Base-by-base conservation (phyloP, 1,140 invertebrate genomes). In the Lycorma delicatula region DNA sequence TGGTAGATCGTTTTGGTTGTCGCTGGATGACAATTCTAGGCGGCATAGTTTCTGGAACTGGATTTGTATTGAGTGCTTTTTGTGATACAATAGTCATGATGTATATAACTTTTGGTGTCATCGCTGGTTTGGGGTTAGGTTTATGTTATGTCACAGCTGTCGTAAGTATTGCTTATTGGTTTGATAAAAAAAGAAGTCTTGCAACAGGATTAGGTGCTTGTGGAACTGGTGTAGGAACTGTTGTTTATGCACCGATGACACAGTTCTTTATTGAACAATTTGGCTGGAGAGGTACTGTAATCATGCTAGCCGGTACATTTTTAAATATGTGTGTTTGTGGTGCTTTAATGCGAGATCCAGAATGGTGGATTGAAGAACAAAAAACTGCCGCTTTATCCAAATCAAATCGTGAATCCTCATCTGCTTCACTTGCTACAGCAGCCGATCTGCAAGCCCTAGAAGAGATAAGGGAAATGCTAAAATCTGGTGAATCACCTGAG, bases 161-260 rank as follows among this genome's bases (percentile, higher is more conserved):
- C 1, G 93, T 97, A 1, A 85, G 83, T 28, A 94, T 98, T 50
- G 93, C 93, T 11, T 95, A 92, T 68, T 98, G 96, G 81, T 98
- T 98, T 70, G 94, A 98, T 63, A 89, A 91, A 66, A 89, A 86
- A 66, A 78, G 93, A 23, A 92, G 89, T 11, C 76, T 98, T 41
- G 95, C 95, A 3, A 93, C 92, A 12, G 92, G 95, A 0, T 79
- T 97, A 28, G 88, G 92, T 0, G 92, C 93, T 2, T 91, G 90
- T 63, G 92, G 92, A 18, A 91, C 89, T 6, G 88, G 89, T 1
- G 82, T 91, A 22, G 88, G 93, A 3, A 86, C 90, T 0, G 91
- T 93, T 68, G 72, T 93, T 1, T 91, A 93, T 69, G 86, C 89
- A 1, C 90, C 89, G 0, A 76, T 92, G 71, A 88, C 85, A 1